Percentiles rank a stretch among this genome's conserved stretches.
These are phyloP conservation scores for Theretra japonica DNA, from an alignment of 2,888 invertebrate species.

Conservation along the genomic window DNA sequence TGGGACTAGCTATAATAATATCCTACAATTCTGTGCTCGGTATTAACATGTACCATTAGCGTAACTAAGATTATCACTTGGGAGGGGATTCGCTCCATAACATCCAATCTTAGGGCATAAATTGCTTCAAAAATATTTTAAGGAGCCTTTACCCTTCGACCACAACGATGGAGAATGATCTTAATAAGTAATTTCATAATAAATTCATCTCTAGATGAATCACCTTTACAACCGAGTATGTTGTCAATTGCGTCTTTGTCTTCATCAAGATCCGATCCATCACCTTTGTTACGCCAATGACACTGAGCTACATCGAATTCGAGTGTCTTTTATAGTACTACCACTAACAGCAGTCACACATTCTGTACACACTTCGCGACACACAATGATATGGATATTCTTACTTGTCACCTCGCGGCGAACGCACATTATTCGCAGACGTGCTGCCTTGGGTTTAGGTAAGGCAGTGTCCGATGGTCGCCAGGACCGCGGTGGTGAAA, in stretches of 20 bases:
- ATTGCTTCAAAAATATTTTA: too few species aligned
- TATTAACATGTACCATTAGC: constrained; percentile 11
- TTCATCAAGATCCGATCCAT: not conserved
- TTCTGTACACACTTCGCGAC: constrained; percentile 51
- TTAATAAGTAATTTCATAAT: not conserved
- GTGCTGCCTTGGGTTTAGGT: constrained; percentile 49
- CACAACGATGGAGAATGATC: not conserved
- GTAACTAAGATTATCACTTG: constrained; percentile 13
- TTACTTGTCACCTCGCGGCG: constrained; percentile 41
- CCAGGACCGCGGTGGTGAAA: constrained; percentile 47
- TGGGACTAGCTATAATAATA: constrained; percentile 58
- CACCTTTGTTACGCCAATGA: constrained; percentile 25
- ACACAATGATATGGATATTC: constrained; percentile 65
- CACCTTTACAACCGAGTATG: too few species aligned
- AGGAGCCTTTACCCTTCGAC: not conserved
- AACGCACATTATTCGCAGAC: constrained; percentile 20
- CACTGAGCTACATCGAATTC: constrained; percentile 34
- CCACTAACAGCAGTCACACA: constrained; percentile 49
- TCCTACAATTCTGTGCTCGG: constrained; percentile 26
- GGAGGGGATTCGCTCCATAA: not conserved
- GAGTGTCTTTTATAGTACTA: constrained; percentile 57
- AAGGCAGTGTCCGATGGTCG: constrained; percentile 47
- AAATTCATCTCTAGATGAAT: not conserved
- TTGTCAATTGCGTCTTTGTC: not conserved
- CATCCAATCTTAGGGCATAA: too few species aligned